phyloP scores from a whole-genome alignment of 2,113 vertebrate genomes.

The Lophura nycthemera region DNA sequence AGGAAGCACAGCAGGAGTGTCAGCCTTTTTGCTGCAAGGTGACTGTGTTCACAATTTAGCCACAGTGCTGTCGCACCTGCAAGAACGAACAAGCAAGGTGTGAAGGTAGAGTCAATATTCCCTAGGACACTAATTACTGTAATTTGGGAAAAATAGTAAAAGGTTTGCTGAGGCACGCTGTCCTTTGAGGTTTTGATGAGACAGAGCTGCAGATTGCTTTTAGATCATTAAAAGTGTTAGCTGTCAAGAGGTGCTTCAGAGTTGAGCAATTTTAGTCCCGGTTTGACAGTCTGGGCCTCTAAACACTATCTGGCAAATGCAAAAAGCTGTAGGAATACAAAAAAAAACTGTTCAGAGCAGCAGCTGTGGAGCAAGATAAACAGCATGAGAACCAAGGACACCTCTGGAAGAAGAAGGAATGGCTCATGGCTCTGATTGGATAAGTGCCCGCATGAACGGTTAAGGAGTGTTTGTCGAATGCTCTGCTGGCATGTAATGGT shows the following conservation, averaged over 20 bases:
- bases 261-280: neutral
- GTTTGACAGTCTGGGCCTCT: neutral
- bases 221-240: neutral
- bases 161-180: neutral
- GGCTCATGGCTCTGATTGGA: too few species aligned
- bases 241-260: neutral
- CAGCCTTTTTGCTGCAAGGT: neutral
- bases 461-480: too few species aligned
- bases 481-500: too few species aligned
- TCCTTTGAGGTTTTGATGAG: neutral
- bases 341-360: too few species aligned
- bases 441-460: too few species aligned
- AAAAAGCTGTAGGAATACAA: neutral
- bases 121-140: neutral
- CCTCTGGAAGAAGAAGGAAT: too few species aligned
- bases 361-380: too few species aligned
- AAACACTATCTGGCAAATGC: neutral
- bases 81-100: neutral
- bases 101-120: neutral
- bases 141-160: neutral
- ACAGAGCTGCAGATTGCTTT: neutral
- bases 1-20: neutral
- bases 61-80: neutral
- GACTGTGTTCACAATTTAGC: neutral
- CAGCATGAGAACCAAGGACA: too few species aligned